A percentile compares a stretch with the other conserved stretches of the same genome.
phyloP scores from a whole-genome alignment of 2,797 vertebrate species.

The Dryobates pubescens region DNA sequence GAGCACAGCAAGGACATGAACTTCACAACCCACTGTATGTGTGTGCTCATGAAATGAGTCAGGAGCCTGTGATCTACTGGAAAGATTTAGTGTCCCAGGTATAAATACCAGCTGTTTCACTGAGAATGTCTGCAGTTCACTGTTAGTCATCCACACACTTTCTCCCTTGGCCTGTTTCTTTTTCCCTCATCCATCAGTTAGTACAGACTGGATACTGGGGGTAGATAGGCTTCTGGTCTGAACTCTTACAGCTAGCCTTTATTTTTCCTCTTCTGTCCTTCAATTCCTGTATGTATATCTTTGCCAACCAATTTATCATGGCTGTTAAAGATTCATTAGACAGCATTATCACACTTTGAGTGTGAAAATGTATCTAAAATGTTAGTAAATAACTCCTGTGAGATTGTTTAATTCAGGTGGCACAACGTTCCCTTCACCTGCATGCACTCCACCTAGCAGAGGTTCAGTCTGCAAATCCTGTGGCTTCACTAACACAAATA shows the following conservation, averaged over 20 bases:
- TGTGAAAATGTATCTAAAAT: not conserved
- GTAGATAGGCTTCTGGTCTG: not conserved
- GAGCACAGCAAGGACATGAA: not conserved
- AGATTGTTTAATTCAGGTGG: not conserved
- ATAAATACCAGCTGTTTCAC: not conserved
- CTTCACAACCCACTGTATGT: not conserved
- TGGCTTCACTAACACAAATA: not conserved
- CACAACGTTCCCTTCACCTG: not conserved
- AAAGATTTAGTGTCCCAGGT: not conserved
- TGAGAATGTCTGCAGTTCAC: not conserved
- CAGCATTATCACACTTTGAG: not conserved
- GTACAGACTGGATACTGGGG: not conserved
- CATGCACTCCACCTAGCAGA: not conserved
- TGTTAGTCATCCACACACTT: not conserved
- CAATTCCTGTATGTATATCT: not conserved
- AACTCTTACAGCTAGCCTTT: not conserved
- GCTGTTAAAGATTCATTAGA: not conserved
- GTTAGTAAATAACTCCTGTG: not conserved
- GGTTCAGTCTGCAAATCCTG: not conserved
- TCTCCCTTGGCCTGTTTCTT: not conserved
- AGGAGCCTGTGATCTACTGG: constrained; percentile 3
- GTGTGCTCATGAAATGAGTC: not conserved
- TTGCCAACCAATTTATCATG: not conserved
- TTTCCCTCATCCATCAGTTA: not conserved
- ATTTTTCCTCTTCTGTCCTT: not conserved